These are phyloP conservation scores for Carettochelys insculpta DNA, from an alignment of 2,113 vertebrate genomes.

Conservation along the genomic window DNA sequence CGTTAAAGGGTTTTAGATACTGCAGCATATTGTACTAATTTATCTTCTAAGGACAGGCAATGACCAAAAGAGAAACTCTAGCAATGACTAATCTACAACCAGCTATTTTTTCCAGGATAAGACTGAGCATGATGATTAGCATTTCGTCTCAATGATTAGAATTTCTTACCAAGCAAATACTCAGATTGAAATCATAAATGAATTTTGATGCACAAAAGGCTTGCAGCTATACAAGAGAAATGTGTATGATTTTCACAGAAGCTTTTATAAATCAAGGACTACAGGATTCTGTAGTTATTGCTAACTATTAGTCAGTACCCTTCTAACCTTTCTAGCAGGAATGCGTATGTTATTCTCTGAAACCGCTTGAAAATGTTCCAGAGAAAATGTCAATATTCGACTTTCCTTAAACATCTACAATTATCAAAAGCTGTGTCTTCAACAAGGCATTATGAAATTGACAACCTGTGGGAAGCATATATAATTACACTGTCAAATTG, in stretches of 20 bases:
- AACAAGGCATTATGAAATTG: background rate
- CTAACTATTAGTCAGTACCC: constrained; percentile 59
- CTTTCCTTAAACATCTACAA: background rate
- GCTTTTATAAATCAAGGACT: constrained; percentile 17
- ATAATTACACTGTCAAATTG: constrained; percentile 1
- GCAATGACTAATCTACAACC: background rate
- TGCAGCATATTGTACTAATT: constrained; percentile 21
- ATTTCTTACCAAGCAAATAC: constrained; percentile 37
- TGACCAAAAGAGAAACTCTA: background rate
- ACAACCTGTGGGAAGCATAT: background rate
- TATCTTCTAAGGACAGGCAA: background rate
- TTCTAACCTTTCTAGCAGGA: constrained; percentile 34
- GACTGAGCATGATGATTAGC: background rate
- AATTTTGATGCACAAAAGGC: background rate
- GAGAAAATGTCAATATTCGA: constrained; percentile 40
- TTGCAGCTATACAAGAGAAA: background rate
- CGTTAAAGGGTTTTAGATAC: constrained; percentile 4
- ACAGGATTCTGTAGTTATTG: constrained; percentile 56
- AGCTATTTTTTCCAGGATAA: constrained; percentile 23
- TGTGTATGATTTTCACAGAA: constrained; percentile 4
- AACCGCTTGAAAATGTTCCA: background rate
- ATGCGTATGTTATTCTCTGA: constrained; percentile 13
- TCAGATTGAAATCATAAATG: background rate
- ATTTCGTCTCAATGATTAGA: constrained; percentile 3
- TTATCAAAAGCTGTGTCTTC: constrained; percentile 1